Base-by-base conservation (phyloP, 2,888 invertebrate genomes). In the Ichneumoninae sp. region DNA sequence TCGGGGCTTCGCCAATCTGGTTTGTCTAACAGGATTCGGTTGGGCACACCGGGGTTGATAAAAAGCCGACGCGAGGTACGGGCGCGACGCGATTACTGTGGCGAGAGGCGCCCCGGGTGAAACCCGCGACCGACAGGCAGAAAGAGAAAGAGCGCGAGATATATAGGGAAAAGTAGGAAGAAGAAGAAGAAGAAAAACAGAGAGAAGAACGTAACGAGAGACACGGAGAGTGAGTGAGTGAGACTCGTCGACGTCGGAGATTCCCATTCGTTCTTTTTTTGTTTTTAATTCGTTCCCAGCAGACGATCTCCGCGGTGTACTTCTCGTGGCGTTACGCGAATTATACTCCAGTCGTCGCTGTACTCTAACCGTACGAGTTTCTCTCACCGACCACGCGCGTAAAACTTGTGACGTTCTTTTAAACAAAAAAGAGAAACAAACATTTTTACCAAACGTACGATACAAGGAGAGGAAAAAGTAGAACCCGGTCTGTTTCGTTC, bases 1-100 rank as follows among this genome's bases (percentile, higher is more conserved):
- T 77, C 86, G 94, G 95, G 96, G 96, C 96, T 96, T 96, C 96
- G 95, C 94, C 95, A 96, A 96, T 96, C 96, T 96, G 95, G 96
- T 96, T 96, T 96, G 95, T 95, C 95, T 96, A 96, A 96, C 95
- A 95, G 95, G 96, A 96, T 96, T 96, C 89, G 83, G 95, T 94
- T 95, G 94, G 94, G 94, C 94, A 26, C 60, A 94, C 94, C 94
- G 94, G 94, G 94, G 94, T 94, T 95, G 95, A 95, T 95, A 95
- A 95, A 95, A 95, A 91, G 90, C 90, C 90, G 89, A 89, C 88
- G 90, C 88, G 89, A 89, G 90, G 89, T 87, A 89, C 90, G 91
- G 90, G 89, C 90, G 91, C 90, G 90, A 88, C 89, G 89, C 89
- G 91, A 90, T 87, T 90, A 89, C 85, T 87, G 88, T 87, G 87